These are phyloP conservation scores for Parazoanthus darwini DNA, from an alignment of 92 coral and sea anemone species.

Conservation along the genomic window DNA sequence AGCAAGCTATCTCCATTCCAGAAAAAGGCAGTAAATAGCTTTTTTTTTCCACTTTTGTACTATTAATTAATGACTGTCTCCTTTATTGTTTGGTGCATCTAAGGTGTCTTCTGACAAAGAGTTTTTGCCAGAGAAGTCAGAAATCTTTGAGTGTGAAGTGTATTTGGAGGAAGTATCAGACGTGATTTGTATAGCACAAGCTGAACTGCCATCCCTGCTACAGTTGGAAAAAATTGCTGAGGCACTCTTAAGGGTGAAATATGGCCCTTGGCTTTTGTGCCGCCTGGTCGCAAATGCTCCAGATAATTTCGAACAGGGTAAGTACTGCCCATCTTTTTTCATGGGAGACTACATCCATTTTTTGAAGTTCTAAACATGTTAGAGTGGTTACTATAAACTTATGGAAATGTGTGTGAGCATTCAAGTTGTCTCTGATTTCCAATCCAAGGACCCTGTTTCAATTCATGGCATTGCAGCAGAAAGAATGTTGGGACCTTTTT, in stretches of 20 bases:
- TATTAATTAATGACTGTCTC: neutral
- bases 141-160: constrained; percentile 91
- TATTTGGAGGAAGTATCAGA: constrained; percentile 94
- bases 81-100: neutral
- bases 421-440: too few relatives aligned
- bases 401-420: too few relatives aligned
- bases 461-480: too few relatives aligned
- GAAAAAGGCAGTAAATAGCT: too few relatives aligned
- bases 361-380: too few relatives aligned
- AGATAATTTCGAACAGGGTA: constrained; percentile 97
- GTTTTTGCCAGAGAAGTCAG: constrained; percentile 87
- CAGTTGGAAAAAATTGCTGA: constrained; percentile 81
- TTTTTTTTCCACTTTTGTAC: neutral
- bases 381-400: too few relatives aligned
- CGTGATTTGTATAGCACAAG: constrained; percentile 94
- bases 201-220: constrained; percentile 87
- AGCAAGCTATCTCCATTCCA: too few relatives aligned
- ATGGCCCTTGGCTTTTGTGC: constrained; percentile 94
- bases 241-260: constrained; percentile 82
- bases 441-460: too few relatives aligned
- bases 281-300: constrained; percentile 90
- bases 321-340: neutral
- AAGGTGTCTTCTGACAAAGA: constrained; percentile 83
- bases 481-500: too few relatives aligned
- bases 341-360: neutral